phyloP scores from a whole-genome alignment of 2,888 invertebrate species.

The Odiellus spinosus region DNA sequence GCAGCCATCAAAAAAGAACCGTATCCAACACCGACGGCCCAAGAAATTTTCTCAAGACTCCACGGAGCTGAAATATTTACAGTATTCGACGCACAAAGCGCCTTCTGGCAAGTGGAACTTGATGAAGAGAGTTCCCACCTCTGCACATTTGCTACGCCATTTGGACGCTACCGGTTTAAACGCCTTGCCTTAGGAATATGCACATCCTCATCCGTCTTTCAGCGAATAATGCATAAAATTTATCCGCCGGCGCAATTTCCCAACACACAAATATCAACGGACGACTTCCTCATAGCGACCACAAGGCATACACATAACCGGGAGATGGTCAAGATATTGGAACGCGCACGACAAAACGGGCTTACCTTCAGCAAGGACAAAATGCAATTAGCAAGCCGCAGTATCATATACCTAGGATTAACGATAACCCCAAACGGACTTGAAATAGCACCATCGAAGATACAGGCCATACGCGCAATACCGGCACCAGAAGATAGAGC shows the following conservation, averaged over 20 bases:
- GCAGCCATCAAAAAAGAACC: constrained; percentile 2
- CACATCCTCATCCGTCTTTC: constrained; percentile 6
- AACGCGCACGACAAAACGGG: background rate
- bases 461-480: constrained; percentile 3
- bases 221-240: constrained; percentile 4
- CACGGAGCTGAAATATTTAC: constrained; percentile 4
- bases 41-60: constrained; percentile 3
- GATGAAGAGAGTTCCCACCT: constrained; percentile 3
- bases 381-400: background rate
- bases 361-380: constrained; percentile 4
- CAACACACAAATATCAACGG: too few species aligned
- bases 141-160: constrained; percentile 6
- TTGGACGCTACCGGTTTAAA: constrained; percentile 5
- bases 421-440: constrained; percentile 5
- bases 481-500: constrained; percentile 3
- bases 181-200: constrained; percentile 7
- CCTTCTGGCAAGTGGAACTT: constrained; percentile 5
- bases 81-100: constrained; percentile 7
- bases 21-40: constrained; percentile 6
- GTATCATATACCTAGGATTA: constrained; percentile 11
- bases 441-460: constrained; percentile 5
- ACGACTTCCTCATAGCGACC: background rate
- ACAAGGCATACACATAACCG: background rate
- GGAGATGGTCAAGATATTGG: background rate
- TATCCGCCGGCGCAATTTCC: background rate